These are phyloP conservation scores for Campylomormyrus numenius DNA, from an alignment of 2,113 vertebrate genomes.

Conservation along the genomic window DNA sequence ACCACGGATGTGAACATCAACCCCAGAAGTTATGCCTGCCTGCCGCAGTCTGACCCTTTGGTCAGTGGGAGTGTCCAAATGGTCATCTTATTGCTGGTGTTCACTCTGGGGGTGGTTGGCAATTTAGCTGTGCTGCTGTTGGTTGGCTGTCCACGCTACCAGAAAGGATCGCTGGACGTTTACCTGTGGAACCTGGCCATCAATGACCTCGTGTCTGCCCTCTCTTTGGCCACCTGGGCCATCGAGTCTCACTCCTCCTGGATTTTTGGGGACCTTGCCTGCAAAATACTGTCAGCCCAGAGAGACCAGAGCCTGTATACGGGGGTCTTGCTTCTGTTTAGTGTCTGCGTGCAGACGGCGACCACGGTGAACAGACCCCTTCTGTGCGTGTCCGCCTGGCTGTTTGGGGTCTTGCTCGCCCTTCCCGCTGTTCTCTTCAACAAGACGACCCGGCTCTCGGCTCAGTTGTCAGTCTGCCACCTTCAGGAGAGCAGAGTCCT, in stretches of 20 bases:
- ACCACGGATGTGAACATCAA: neutral
- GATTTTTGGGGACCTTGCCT: neutral
- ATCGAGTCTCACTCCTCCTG: neutral
- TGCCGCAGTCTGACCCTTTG: neutral
- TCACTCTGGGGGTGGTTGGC: neutral
- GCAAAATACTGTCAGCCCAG: neutral
- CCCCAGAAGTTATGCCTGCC: neutral
- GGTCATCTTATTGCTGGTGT: neutral
- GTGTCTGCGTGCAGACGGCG: neutral
- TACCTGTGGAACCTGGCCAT: neutral
- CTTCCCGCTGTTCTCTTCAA: neutral
- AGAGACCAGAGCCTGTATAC: neutral
- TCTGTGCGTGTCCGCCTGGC: neutral
- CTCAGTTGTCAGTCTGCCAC: neutral
- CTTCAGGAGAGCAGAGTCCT: neutral
- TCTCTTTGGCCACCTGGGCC: neutral
- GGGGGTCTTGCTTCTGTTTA: neutral
- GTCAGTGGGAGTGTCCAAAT: neutral
- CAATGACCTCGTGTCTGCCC: neutral
- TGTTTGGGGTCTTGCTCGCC: neutral
- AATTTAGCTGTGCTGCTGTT: neutral
- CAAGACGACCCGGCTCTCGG: neutral
- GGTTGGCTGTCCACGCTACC: neutral
- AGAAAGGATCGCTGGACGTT: neutral
- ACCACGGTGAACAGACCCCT: neutral